Evolutionary conservation across 1,140 invertebrate species (phyloP), one percentile per base, ranked within the genome.

Genomic region (Aphelenchoides fujianensis): DNA sequence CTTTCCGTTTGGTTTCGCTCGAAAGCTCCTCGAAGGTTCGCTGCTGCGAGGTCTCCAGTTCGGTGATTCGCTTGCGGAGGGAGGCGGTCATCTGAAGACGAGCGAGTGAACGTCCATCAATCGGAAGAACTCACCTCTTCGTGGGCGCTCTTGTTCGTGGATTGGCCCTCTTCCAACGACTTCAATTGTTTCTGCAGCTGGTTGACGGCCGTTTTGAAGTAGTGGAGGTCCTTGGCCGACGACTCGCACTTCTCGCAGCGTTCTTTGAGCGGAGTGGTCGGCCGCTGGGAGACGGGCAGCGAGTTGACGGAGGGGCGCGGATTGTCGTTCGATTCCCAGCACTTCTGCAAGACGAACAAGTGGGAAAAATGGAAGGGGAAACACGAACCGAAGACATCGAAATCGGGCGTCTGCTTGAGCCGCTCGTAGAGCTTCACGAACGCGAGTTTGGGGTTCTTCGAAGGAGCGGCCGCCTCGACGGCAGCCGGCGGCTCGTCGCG

Each of bases 61-160:
- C 76, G 37, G 55, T 16, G n/a, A 77, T 80, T 52, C 76, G 78
- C 23, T 77, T 70, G 52, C 78, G 37, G 7, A 77, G 41, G n/a
- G 57, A 36, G 30, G 54, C 68, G n/a, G 67, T 34, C n/a, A 68
- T 52, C 76, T 77, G 67, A 64, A 77, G 55, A 7, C 36, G 27
- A 7, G n/a, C 28, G 71, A 59, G 9, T 7, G 27, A 35, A 48
- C 27, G n/a, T 62, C 35, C n/a, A 73, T n/a, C 32, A 0, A n/a
- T n/a, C n/a, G n/a, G n/a, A n/a, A 32, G 16, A 1, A 61, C 2
- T 37, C 53, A 80, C 75, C n/a, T 69, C 41, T 63, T 74, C 78
- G 57, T 77, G 62, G 9, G 69, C 36, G 23, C 55, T 76, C 61
- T 76, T 77, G 19, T 55, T 80, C 2, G 23, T 7, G 7, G 75